Base-by-base conservation (phyloP, 1,140 invertebrate genomes). In the Tetragnatha versicolor region DNA sequence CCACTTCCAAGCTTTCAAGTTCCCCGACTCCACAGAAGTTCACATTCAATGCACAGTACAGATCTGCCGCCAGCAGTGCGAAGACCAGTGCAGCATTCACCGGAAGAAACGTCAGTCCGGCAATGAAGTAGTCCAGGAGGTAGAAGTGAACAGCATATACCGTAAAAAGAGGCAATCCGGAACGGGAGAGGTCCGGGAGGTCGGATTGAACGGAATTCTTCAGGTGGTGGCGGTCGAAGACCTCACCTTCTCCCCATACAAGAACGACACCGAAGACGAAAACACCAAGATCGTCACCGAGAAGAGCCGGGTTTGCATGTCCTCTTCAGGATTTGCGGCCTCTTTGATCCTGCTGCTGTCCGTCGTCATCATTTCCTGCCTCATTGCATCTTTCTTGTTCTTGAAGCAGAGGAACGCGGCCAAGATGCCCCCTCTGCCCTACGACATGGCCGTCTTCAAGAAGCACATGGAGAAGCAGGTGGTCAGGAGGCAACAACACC, bases 271-370 rank as follows among this genome's bases (percentile, higher is more conserved):
- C 9, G 47, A 81, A 31, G 12, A 69, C 31, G 51, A 39, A 12
- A 37, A 29, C 29, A 88, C 83, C 6, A 87, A 88, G 39, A 84
- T 87, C 5, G 61, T 73, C 89, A 81, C 93, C 10, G 78, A 77
- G 87, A 87, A 81, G 89, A 90, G 69, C 60, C 49, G 10, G 72
- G 94, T 97, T 70, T 97, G 94, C 85, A 95, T 97, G 93, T 96
- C 94, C 1, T 94, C 93, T 2, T 92, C 93, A 14, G 93, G 93
- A 0, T 96, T 96, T 84, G 92, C 93, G 39, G 91, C 93, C 6
- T 93, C 93, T 9, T 87, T 96, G 9, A 89, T 94, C 37, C 88
- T 95, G 14, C 88, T 96, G 3, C 87, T 96, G 33, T 91, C 89
- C 53, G 91, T 95, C 51, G 86, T 96, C 58, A 86, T 96, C 25